Conservation (phyloP, 2,888 invertebrate species). For the Temnothorax unifasciatus region DNA sequence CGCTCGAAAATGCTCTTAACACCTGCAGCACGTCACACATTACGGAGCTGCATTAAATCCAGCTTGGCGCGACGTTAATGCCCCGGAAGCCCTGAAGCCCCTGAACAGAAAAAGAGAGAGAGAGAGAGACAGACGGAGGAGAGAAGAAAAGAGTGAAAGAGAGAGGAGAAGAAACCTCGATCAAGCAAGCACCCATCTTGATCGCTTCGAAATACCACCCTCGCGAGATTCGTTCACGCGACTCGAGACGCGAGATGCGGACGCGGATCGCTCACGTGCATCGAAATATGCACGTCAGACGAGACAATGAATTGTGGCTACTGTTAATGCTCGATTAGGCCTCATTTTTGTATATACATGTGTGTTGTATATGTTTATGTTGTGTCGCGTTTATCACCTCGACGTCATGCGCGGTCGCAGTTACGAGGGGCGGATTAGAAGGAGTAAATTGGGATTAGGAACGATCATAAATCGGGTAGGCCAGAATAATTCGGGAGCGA, state of each 20-base stretch:
- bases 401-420: background rate
- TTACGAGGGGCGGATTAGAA: slow-evolving; percentile 15
- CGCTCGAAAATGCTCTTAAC: slow-evolving; percentile 66
- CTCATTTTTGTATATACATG: background rate
- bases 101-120: slow-evolving; percentile 5
- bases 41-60: slow-evolving; percentile 63
- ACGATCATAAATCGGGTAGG: slow-evolving; percentile 6
- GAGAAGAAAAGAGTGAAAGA: background rate
- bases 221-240: background rate
- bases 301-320: slow-evolving; percentile 57
- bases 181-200: slow-evolving; percentile 37
- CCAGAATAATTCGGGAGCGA: slow-evolving; percentile 8
- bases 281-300: slow-evolving; percentile 53
- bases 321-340: slow-evolving; percentile 26
- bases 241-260: background rate
- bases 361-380: background rate
- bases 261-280: slow-evolving; percentile 32
- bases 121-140: background rate
- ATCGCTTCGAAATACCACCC: slow-evolving; percentile 8
- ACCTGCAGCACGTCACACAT: slow-evolving; percentile 63
- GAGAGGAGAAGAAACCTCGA: slow-evolving; percentile 11
- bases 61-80: slow-evolving; percentile 65
- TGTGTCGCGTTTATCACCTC: background rate
- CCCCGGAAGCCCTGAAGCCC: slow-evolving; percentile 17
- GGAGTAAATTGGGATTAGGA: slow-evolving; percentile 30